Evolutionary conservation across 2,113 vertebrate genomes (phyloP).

Genomic region (Spheniscus mendiculus): DNA sequence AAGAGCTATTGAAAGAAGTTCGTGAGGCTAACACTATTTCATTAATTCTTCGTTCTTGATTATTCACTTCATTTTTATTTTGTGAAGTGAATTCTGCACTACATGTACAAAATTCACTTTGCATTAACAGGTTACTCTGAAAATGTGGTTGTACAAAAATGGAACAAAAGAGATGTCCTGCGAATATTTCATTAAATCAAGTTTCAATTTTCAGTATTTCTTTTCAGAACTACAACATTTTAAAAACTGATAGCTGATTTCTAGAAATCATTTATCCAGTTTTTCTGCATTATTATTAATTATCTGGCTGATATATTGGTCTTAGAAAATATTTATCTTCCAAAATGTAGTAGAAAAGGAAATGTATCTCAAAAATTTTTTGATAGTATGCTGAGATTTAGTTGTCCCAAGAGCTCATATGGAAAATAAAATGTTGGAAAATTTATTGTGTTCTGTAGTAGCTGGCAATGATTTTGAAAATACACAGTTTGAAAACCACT

Average conservation of each 20-base stretch:
- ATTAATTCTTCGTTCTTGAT: constrained; percentile 7
- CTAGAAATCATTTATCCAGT: constrained; percentile 18
- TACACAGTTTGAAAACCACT: not conserved
- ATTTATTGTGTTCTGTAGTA: constrained; percentile 28
- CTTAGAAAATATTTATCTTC: constrained; percentile 37
- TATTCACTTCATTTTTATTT: not conserved
- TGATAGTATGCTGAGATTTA: constrained; percentile 32
- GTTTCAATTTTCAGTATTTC: constrained; percentile 47
- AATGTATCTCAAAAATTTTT: constrained; percentile 11
- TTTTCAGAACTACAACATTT: constrained; percentile 31
- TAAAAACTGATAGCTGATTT: constrained; percentile 28
- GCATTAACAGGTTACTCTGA: not conserved
- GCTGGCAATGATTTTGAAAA: constrained; percentile 37
- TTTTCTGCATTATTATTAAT: constrained; percentile 26
- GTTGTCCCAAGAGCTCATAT: not conserved
- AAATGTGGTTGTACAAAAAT: not conserved
- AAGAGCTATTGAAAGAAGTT: not conserved
- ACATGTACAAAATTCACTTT: constrained; percentile 13
- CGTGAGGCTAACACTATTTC: not conserved
- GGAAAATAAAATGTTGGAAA: constrained; percentile 41
- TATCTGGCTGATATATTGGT: not conserved
- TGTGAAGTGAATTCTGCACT: not conserved
- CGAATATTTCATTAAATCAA: constrained; percentile 48
- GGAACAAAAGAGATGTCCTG: constrained; percentile 11
- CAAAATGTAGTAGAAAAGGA: constrained; percentile 32